Conservation (phyloP, 2,888 invertebrate genomes). For the Caenorhabditis afra region DNA sequence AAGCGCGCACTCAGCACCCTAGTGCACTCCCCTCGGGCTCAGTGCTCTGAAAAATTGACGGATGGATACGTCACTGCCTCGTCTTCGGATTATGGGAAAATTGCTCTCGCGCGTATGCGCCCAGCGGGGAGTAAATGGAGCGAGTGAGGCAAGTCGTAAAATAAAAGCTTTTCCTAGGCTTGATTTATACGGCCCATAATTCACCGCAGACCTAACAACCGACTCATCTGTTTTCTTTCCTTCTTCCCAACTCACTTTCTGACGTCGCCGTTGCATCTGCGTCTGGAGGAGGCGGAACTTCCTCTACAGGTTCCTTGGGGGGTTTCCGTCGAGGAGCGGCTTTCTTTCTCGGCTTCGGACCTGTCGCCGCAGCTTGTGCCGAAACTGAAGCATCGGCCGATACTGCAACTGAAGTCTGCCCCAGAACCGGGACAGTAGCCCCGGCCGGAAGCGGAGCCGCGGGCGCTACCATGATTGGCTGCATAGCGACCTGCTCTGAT, state of each 20-base stretch:
- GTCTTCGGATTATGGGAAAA: slow-evolving; percentile 25
- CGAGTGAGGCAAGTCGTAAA: slow-evolving; percentile 20
- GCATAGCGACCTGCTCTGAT: too few relatives aligned
- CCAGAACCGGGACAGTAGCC: too few relatives aligned
- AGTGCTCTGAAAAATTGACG: neutral
- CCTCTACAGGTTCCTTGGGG: slow-evolving; percentile 2
- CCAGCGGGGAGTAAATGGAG: slow-evolving; percentile 23
- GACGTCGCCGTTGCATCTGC: too few relatives aligned
- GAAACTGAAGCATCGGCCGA: neutral
- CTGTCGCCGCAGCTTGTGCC: neutral
- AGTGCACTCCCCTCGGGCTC: too few relatives aligned
- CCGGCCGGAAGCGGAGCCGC: too few relatives aligned
- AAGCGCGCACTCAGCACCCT: neutral
- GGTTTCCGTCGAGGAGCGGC: slow-evolving; percentile 8
- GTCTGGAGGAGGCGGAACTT: neutral
- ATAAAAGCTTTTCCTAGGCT: slow-evolving; percentile 10
- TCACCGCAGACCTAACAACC: neutral
- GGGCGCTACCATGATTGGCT: too few relatives aligned
- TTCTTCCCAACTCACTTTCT: neutral
- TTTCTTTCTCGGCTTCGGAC: neutral
- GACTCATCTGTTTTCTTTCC: too few relatives aligned
- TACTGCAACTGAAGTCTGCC: too few relatives aligned
- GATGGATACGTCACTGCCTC: slow-evolving; percentile 15
- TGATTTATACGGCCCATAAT: slow-evolving; percentile 8
- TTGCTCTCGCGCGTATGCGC: slow-evolving; percentile 15